Conservation (phyloP, 2,113 vertebrate genomes). For the Ammodytes dubius region DNA sequence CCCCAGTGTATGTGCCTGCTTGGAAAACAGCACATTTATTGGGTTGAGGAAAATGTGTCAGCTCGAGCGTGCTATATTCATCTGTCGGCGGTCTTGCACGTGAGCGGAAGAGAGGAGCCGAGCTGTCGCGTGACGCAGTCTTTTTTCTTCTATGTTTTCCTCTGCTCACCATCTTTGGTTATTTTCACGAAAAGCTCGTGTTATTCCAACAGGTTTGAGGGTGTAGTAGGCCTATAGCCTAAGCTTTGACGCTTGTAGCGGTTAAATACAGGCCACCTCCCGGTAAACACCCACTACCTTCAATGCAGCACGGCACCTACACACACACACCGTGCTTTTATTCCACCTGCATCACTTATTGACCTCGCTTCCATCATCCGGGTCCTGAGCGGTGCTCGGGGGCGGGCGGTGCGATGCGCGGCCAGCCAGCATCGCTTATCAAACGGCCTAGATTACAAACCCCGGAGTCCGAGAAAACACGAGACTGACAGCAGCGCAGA, state of each 20-base stretch:
- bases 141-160: constrained; percentile 23
- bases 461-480: constrained; percentile 32
- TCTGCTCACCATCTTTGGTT: not conserved
- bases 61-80: constrained; percentile 73
- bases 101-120: constrained; percentile 61
- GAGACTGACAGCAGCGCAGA: constrained; percentile 49
- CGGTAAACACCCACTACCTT: constrained; percentile 29
- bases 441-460: constrained; percentile 60
- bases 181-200: not conserved
- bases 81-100: constrained; percentile 67
- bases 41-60: constrained; percentile 76
- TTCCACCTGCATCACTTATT: constrained; percentile 51
- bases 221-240: not conserved
- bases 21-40: constrained; percentile 53
- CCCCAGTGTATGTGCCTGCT: not conserved
- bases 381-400: constrained; percentile 31
- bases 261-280: not conserved
- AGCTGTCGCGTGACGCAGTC: constrained; percentile 70
- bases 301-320: constrained; percentile 7
- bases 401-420: not conserved
- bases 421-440: constrained; percentile 30
- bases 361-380: constrained; percentile 56
- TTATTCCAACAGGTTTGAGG: not conserved
- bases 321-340: constrained; percentile 6
- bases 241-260: too few species aligned